Evolutionary conservation across 1,140 invertebrate species (phyloP), one percentile per base, ranked within the genome.

Genomic region (Drosophila parvula): DNA sequence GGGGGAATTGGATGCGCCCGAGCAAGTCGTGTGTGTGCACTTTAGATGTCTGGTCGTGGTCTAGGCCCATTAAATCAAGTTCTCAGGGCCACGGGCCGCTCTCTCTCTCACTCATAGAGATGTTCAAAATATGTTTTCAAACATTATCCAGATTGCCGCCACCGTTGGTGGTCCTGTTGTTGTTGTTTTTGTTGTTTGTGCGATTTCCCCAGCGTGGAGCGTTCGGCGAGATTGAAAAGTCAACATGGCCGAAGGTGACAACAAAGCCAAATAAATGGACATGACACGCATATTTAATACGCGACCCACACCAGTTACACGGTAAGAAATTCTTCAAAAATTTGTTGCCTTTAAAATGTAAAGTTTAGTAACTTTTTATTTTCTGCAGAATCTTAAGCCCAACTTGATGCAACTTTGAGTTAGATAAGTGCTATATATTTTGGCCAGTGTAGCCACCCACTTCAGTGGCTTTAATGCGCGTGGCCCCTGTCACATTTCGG

Each of bases 211-310:
- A 44, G 58, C 43, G 62, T 27, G 38, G 50, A 40, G 36, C 45
- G 47, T 41, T 64, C 58, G 75, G 44, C 57, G 71, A 83, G 80
- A 82, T 83, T 74, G 71, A 67, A 69, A 76, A 81, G 59, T 65
- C 67, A 81, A 78, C 68, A 64, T 63, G 67, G 79, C 79, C 62
- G 60, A 85, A 85, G 81, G 81, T 84, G 82, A 82, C 82, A 82
- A 73, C 62, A 76, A 75, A 47, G 56, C 62, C 65, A 86, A 78
- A 76, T 74, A 86, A 86, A 86, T 82, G 79, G 69, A 86, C 82
- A 86, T 79, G 83, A 82, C 83, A 88, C 82, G 82, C 82, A 86
- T 86, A 86, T 79, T 86, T 76, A 86, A 86, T 86, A 78, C 48
- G 74, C 61, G n/a, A 55, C 50, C 44, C 50, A 30, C 12, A 28